Evolutionary conservation across 2,888 invertebrate species (phyloP).

Genomic region (Abrostola triplasia): DNA sequence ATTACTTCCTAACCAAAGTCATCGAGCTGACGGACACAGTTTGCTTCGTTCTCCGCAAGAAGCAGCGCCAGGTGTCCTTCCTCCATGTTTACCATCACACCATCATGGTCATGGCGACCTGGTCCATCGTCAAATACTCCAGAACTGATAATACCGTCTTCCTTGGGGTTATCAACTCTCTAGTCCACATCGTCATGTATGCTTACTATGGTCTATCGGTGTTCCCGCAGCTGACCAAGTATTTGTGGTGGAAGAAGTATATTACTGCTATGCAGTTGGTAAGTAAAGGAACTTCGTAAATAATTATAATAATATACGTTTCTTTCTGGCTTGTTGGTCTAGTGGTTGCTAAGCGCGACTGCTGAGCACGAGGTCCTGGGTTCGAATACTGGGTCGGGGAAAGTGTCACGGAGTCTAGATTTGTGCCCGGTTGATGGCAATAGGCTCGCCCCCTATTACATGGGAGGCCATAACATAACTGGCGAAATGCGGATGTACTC

Average conservation of each 20-base stretch:
- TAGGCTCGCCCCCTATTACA: no score
- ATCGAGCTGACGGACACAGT: constrained; percentile 92
- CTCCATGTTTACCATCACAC: constrained; percentile 96
- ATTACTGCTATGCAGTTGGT: constrained; percentile 93
- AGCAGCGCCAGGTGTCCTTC: constrained; percentile 92
- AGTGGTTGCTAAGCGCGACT: no score
- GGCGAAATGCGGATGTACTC: no score
- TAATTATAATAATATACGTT: no score
- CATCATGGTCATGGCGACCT: constrained; percentile 91
- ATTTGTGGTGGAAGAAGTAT: constrained; percentile 95
- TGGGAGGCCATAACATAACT: no score
- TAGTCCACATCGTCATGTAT: constrained; percentile 94
- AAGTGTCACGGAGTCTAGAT: no score
- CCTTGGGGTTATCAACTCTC: constrained; percentile 90
- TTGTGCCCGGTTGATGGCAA: no score
- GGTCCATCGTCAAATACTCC: constrained; percentile 91
- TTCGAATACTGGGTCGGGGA: no score
- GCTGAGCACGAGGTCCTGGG: no score
- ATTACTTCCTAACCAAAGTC: constrained; percentile 92
- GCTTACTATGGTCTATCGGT: constrained; percentile 92
- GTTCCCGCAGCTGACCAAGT: constrained; percentile 90
- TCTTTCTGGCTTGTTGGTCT: no score
- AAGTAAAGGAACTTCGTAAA: constrained; percentile 63
- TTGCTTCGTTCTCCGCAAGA: constrained; percentile 95
- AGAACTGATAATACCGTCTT: constrained; percentile 91